Conservation (phyloP, 2,113 vertebrate species). For the Menura novaehollandiae region DNA sequence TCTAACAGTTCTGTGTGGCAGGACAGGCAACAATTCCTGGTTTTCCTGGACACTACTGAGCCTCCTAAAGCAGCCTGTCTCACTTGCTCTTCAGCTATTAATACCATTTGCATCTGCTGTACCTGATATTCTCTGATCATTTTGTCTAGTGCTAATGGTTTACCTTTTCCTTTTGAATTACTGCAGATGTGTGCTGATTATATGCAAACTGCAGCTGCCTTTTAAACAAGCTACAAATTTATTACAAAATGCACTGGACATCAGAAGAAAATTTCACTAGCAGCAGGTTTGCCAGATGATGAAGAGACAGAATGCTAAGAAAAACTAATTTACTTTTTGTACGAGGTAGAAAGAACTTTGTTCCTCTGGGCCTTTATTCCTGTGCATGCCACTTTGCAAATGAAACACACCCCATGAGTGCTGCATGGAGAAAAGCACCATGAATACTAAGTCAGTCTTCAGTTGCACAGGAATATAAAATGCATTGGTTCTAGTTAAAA, state of each 20-base stretch:
- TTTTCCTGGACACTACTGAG: not conserved
- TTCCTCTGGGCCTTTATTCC: conserved; percentile 7
- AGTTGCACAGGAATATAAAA: conserved; percentile 43
- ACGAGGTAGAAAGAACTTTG: not conserved
- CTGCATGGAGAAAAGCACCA: conserved; percentile 29
- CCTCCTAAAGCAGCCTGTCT: not conserved
- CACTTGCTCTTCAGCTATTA: not conserved
- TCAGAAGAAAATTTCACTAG: not conserved
- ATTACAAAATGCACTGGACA: not conserved
- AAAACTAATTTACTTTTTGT: conserved; percentile 31
- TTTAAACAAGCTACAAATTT: not conserved
- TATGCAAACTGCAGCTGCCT: not conserved
- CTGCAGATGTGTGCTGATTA: not conserved
- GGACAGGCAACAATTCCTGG: not conserved
- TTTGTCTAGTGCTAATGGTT: not conserved
- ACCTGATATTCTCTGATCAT: not conserved
- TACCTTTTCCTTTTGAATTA: not conserved
- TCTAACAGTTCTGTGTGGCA: not conserved
- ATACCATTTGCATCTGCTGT: not conserved
- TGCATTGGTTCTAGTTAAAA: conserved; percentile 64
- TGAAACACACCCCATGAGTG: not conserved
- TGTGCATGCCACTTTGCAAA: not conserved
- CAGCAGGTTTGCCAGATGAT: conserved; percentile 6
- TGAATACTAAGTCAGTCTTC: conserved; percentile 53
- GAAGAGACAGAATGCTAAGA: not conserved